Evolutionary conservation across 2,113 vertebrate species (phyloP).

Genomic region (Carassius gibelio): DNA sequence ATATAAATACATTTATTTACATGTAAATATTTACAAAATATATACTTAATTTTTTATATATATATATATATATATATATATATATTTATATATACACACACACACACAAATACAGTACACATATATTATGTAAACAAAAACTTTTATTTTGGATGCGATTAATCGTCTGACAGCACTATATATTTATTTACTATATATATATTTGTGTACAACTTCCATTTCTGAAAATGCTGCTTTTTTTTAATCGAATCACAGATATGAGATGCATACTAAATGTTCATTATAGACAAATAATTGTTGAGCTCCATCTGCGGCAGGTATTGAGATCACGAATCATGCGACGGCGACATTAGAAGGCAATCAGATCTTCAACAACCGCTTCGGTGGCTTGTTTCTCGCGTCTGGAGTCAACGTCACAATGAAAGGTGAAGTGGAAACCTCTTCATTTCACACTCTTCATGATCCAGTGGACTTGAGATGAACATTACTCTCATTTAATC

Average conservation of each 20-base stretch:
- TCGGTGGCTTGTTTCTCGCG: constrained; percentile 96
- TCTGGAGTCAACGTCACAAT: constrained; percentile 98
- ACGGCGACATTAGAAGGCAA: constrained; percentile 97
- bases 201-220: too few relatives aligned
- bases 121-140: too few relatives aligned
- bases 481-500: background rate
- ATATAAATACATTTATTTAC: too few relatives aligned
- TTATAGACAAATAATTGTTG: background rate
- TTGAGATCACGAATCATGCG: constrained; percentile 98
- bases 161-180: too few relatives aligned
- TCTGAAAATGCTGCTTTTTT: background rate
- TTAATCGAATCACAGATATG: background rate
- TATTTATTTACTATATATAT: too few relatives aligned
- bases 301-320: constrained; percentile 75
- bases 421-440: constrained; percentile 84
- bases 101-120: too few relatives aligned
- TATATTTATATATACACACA: too few relatives aligned
- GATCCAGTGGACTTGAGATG: background rate
- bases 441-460: background rate
- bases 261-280: background rate
- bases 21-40: too few relatives aligned
- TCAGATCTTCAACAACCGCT: constrained; percentile 99
- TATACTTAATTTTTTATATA: too few relatives aligned
- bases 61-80: too few relatives aligned
- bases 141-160: too few relatives aligned